Percentiles rank a stretch among this genome's conserved stretches.
These are phyloP conservation scores for Copidosoma aretas DNA, from an alignment of 2,888 invertebrate genomes.

Conservation along the genomic window DNA sequence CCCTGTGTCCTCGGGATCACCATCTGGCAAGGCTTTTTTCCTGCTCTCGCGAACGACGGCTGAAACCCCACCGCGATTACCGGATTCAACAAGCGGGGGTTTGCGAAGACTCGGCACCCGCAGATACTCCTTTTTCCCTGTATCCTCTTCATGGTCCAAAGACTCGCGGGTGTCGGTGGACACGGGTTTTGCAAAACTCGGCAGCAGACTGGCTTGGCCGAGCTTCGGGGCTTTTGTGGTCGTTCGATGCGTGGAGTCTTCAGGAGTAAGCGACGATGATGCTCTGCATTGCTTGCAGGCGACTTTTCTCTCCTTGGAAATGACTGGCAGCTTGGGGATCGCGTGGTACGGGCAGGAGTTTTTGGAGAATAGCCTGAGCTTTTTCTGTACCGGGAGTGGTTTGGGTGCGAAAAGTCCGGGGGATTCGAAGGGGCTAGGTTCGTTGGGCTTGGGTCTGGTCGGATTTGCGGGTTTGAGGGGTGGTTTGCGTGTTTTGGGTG, in stretches of 20 bases:
- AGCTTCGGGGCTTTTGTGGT: conserved; percentile 37
- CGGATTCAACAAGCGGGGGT: background rate
- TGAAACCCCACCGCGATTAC: background rate
- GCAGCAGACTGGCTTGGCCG: conserved; percentile 34
- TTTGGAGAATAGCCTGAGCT: conserved; percentile 35
- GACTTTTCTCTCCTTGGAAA: conserved; percentile 14
- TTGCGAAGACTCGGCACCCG: conserved; percentile 50
- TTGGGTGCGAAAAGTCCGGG: too few species aligned
- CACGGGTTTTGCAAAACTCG: conserved; percentile 39
- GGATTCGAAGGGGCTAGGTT: too few species aligned
- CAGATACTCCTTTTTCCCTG: conserved; percentile 38
- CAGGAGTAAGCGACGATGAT: background rate
- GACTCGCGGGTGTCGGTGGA: conserved; percentile 27
- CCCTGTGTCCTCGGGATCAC: too few species aligned
- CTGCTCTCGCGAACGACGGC: background rate
- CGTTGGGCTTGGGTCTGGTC: too few species aligned
- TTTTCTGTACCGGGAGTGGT: background rate
- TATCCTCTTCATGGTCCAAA: background rate
- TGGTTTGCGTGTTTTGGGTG: conserved; percentile 22
- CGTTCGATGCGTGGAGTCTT: background rate
- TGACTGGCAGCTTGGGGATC: conserved; percentile 17
- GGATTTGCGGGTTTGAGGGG: too few species aligned
- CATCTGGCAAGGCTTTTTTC: too few species aligned
- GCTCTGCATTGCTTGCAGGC: background rate
- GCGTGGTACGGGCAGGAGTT: conserved; percentile 42